Base-by-base conservation (phyloP, 92 coral and sea anemone species). In the Parazoanthus darwini region DNA sequence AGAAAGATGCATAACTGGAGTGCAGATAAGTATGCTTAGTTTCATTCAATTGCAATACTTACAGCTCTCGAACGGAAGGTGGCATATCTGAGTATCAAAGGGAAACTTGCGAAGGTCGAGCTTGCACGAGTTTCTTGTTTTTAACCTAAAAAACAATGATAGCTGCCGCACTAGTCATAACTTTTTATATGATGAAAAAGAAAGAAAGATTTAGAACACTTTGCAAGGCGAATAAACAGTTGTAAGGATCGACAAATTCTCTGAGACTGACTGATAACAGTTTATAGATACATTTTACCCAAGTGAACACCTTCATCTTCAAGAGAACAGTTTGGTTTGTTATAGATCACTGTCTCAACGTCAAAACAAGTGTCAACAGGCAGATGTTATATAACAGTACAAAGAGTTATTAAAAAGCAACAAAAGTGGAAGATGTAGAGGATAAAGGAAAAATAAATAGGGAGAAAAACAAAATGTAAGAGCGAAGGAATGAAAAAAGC, bases 51-150 rank as follows among this genome's bases (percentile, higher is more conserved):
- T 75, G 36, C 70, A 63, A 63, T 63, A 97, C 99, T 92, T 90
- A 96, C 99, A 96, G 81, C 98, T 95, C 85, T 97, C 99, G 80
- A 97, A 95, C 8, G 97, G 94, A 25, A 97, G 91, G 77, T 94
- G 94, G 70, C 99, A 97, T 26, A 90, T 91, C 86, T 97, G 99
- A 2, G 87, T 94, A 82, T 97, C 99, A 80, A 95, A 88, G 23
- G 99, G 99, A 68, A 95, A 97, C 77, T 95, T 91, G 22, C 99
- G 91, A 80, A 97, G 90, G 92, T 97, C 96, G 74, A 97, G 92
- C 79, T 92, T 97, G 82, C 99, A 97, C 25, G 99, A 94, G 63
- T 83, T 83, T 25, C 87, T 70, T 43, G 87, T 83, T 70, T 83
- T 83, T 70, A 83, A 68, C 65, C 87, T 83, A 35, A 18, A 58